These are phyloP conservation scores for Calvadosia cruxmelitensis DNA, from an alignment of 30 jellyfish, hydroid and myxozoan species.

Conservation along the genomic window DNA sequence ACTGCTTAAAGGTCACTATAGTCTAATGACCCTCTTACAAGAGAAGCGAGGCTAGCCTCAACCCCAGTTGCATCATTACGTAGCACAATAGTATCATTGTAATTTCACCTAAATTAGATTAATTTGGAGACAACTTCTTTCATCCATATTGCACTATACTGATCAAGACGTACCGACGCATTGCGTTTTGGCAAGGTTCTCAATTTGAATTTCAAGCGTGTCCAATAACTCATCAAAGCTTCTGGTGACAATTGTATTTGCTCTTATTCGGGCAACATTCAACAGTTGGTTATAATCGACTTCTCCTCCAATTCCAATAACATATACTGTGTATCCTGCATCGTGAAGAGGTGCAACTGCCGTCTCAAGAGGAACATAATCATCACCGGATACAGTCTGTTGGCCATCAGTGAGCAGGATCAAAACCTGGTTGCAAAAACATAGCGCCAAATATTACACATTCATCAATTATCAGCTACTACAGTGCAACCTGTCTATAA, in stretches of 20 bases:
- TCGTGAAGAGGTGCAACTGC: slow-evolving; percentile 26
- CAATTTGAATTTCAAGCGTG: slow-evolving; percentile 49
- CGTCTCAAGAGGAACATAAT: not conserved
- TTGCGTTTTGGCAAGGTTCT: slow-evolving; percentile 19
- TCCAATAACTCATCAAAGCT: slow-evolving; percentile 42
- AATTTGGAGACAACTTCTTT: too few species aligned
- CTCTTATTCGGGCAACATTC: slow-evolving; percentile 41
- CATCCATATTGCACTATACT: too few species aligned
- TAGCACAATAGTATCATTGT: too few species aligned
- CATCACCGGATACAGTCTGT: slow-evolving; percentile 31
- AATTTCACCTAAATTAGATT: too few species aligned
- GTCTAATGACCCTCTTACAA: too few species aligned
- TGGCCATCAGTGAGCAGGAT: slow-evolving; percentile 81
- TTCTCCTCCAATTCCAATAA: slow-evolving; percentile 73
- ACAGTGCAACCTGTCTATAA: too few species aligned
- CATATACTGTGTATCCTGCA: slow-evolving; percentile 46
- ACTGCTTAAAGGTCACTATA: too few species aligned
- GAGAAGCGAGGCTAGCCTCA: too few species aligned
- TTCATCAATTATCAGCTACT: too few species aligned
- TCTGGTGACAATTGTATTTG: slow-evolving; percentile 37
- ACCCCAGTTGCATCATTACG: too few species aligned
- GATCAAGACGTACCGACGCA: slow-evolving; percentile 1
- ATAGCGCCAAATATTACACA: not conserved
- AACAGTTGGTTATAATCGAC: slow-evolving; percentile 37
- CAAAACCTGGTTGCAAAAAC: slow-evolving; percentile 28